Evolutionary conservation across 2,113 vertebrate genomes (phyloP).

Genomic region (Nycticorax nycticorax): DNA sequence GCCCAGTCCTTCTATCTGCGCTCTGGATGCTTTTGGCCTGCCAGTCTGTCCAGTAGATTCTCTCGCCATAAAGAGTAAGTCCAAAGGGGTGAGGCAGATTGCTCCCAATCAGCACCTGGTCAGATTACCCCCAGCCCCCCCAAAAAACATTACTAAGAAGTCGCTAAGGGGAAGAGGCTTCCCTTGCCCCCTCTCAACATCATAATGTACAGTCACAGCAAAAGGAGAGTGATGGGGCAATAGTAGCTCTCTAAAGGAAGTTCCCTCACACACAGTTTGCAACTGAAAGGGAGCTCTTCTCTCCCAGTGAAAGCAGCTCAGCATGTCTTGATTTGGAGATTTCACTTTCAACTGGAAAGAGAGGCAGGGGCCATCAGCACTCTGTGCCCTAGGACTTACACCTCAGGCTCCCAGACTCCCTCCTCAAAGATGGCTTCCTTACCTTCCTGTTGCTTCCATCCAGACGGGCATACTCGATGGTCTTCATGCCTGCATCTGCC

Average conservation of each 20-base stretch:
- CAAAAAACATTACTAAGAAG: neutral
- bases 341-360: constrained; percentile 18
- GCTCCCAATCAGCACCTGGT: constrained; percentile 91
- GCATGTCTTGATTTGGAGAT: neutral
- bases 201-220: neutral
- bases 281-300: neutral
- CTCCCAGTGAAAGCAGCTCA: neutral
- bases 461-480: constrained; percentile 90
- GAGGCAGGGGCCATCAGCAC: neutral
- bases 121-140: constrained; percentile 29
- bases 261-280: neutral
- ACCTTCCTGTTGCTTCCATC: constrained; percentile 93
- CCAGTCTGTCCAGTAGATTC: constrained; percentile 99
- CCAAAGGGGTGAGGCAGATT: constrained; percentile 96
- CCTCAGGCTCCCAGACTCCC: neutral
- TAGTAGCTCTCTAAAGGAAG: neutral
- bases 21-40: constrained; percentile 98
- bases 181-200: neutral
- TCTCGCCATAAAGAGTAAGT: constrained; percentile 90
- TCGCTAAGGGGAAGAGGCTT: neutral
- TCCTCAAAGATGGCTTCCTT: neutral
- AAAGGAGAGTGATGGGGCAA: neutral
- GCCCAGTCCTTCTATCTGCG: constrained; percentile 86
- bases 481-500: constrained; percentile 98
- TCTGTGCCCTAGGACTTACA: neutral